Percentiles rank a stretch among this genome's conserved stretches.
phyloP scores from a whole-genome alignment of 2,888 invertebrate genomes.

The Drosophila phalerata region DNA sequence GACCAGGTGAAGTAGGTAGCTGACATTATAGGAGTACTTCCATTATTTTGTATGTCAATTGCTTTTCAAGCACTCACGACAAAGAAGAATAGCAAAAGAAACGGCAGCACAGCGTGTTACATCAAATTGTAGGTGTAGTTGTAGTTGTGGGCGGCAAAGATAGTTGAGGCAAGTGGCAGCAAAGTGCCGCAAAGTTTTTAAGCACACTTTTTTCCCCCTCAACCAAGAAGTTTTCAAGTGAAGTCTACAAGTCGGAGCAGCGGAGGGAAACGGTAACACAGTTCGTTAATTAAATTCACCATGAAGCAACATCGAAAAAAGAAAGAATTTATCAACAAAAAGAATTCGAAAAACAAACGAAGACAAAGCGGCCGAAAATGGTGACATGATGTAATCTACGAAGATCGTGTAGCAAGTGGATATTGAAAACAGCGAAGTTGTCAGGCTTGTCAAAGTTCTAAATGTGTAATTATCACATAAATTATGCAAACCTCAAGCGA shows the following conservation, averaged over 20 bases:
- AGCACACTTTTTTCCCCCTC: slow-evolving; percentile 29
- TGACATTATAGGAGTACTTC: slow-evolving; percentile 49
- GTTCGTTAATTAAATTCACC: slow-evolving; percentile 64
- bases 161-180: slow-evolving; percentile 5
- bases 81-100: slow-evolving; percentile 30
- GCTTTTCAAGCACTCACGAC: slow-evolving; percentile 77
- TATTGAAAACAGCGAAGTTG: slow-evolving; percentile 11
- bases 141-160: slow-evolving; percentile 14
- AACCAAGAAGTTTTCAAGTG: slow-evolving; percentile 48
- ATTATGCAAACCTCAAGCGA: slow-evolving; percentile 40
- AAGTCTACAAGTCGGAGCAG: slow-evolving; percentile 8
- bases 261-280: slow-evolving; percentile 29
- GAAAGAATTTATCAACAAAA: not conserved
- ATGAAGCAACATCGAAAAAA: slow-evolving; percentile 13
- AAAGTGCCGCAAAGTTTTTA: slow-evolving; percentile 57
- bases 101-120: slow-evolving; percentile 23
- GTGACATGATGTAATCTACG: slow-evolving; percentile 55
- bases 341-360: slow-evolving; percentile 8
- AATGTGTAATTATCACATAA: slow-evolving; percentile 44
- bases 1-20: slow-evolving; percentile 34
- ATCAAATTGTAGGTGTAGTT: slow-evolving; percentile 17
- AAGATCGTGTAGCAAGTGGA: slow-evolving; percentile 39
- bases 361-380: slow-evolving; percentile 29
- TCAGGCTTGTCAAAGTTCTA: slow-evolving; percentile 13
- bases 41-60: slow-evolving; percentile 80